Evolutionary conservation across 2,888 invertebrate genomes (phyloP), one percentile per base, ranked within the genome.

Genomic region (Cheiracanthium punctorium): DNA sequence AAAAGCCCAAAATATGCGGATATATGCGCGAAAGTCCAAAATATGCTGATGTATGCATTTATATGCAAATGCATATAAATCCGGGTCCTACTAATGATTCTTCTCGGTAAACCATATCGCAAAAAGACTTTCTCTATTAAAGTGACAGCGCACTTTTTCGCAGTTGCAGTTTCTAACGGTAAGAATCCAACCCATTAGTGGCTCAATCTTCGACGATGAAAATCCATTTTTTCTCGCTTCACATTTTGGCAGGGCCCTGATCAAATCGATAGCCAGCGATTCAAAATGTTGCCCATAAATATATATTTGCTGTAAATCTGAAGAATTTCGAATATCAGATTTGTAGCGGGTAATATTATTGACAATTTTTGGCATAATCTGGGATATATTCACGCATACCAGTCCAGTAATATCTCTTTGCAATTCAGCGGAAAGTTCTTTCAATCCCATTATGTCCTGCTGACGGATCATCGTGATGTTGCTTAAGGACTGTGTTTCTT

Each of bases 381-480:
- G 24, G 8, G 64, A 64, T 64, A 64, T 64, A 64, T 24, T n/a
- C n/a, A 8, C 64, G n/a, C 64, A 64, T 64, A 17, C 64, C 24
- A 64, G 20, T n/a, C 64, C 64, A 64, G 20, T 64, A 64, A n/a
- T 14, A 64, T 8, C 41, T 8, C 14, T 41, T 41, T 10, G 52
- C 29, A 24, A 85, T 75, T 73, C 58, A 30, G 1, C 79, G 0
- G 28, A 43, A 85, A 10, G 76, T 82, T 64, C 64, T 65, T 30
- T 75, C 69, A 7, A 24, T 58, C 14, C 86, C 88, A 29, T 74
- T 71, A 73, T 88, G 88, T 33, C 82, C 80, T 7, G 76, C 67
- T 1, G 69, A 58, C 12, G 87, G 81, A 1, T 58, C 77, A 75
- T 89, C 88, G 48, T 89, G 89, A 14, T 72, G 52, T n/a, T 82